Percentiles rank a stretch among this genome's conserved stretches.
Conservation (phyloP, 2,797 vertebrate genomes). For the Sylvia borin region DNA sequence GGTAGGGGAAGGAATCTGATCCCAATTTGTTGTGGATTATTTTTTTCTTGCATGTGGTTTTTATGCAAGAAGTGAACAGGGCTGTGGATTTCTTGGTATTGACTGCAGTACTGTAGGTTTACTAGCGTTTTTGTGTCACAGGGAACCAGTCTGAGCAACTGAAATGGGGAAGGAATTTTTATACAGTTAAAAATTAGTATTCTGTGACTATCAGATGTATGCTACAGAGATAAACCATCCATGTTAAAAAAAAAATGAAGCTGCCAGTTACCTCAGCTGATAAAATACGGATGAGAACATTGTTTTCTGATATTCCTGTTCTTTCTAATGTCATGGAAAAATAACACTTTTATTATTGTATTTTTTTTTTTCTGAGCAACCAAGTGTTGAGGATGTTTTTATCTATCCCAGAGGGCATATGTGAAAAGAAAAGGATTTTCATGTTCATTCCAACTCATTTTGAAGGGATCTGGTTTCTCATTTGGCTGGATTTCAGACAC, state of each 20-base stretch:
- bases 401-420: constrained; percentile 44
- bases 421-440: constrained; percentile 60
- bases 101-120: neutral
- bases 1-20: neutral
- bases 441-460: constrained; percentile 59
- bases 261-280: neutral
- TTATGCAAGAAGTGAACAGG: neutral
- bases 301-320: neutral
- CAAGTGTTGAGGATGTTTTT: constrained; percentile 25
- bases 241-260: neutral
- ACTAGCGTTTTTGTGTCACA: neutral
- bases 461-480: constrained; percentile 62
- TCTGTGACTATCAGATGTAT: neutral
- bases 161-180: neutral
- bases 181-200: constrained; percentile 12
- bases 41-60: neutral
- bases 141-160: neutral
- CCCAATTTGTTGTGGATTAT: neutral
- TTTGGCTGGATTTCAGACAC: constrained; percentile 5
- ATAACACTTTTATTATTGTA: neutral
- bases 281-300: neutral
- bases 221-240: neutral
- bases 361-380: neutral
- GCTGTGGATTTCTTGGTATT: neutral
- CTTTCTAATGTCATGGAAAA: neutral